Conservation (phyloP, 2,888 invertebrate species). For the Drosophila picticornis region DNA sequence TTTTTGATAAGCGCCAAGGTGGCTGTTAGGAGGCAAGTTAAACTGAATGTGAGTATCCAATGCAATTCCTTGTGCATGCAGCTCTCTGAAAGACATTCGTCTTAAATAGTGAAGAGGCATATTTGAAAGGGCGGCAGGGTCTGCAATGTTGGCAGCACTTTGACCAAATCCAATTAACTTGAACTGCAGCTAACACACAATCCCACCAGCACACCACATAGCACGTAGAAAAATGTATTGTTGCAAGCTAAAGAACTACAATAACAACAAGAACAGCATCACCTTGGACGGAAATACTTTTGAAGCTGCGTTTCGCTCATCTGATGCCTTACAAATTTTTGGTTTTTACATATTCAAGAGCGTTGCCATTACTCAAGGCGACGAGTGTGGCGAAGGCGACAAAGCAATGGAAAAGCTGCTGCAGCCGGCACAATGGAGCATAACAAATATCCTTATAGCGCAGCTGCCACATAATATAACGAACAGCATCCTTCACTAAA, state of each 20-base stretch:
- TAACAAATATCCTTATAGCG: slow-evolving; percentile 64
- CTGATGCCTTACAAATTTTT: slow-evolving; percentile 75
- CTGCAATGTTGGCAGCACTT: slow-evolving; percentile 52
- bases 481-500: slow-evolving; percentile 63
- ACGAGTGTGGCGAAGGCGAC: slow-evolving; percentile 62
- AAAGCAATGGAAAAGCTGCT: slow-evolving; percentile 28
- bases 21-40: slow-evolving; percentile 46
- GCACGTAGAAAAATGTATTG: slow-evolving; percentile 11
- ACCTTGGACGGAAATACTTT: slow-evolving; percentile 60
- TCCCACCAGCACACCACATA: slow-evolving; percentile 8
- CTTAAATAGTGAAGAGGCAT: slow-evolving; percentile 12
- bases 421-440: slow-evolving; percentile 64
- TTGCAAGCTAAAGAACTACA: slow-evolving; percentile 38
- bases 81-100: neutral
- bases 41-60: neutral
- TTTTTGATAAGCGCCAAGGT: slow-evolving; percentile 38
- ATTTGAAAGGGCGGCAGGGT: slow-evolving; percentile 56
- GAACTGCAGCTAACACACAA: slow-evolving; percentile 54
- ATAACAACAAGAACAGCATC: slow-evolving; percentile 34
- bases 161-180: slow-evolving; percentile 78
- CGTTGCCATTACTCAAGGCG: slow-evolving; percentile 62
- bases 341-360: slow-evolving; percentile 74
- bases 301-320: slow-evolving; percentile 49
- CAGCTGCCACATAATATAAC: slow-evolving; percentile 66
- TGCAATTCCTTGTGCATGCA: neutral